Evolutionary conservation across 2,113 vertebrate genomes (phyloP).

Genomic region (Malaclemys terrapin): DNA sequence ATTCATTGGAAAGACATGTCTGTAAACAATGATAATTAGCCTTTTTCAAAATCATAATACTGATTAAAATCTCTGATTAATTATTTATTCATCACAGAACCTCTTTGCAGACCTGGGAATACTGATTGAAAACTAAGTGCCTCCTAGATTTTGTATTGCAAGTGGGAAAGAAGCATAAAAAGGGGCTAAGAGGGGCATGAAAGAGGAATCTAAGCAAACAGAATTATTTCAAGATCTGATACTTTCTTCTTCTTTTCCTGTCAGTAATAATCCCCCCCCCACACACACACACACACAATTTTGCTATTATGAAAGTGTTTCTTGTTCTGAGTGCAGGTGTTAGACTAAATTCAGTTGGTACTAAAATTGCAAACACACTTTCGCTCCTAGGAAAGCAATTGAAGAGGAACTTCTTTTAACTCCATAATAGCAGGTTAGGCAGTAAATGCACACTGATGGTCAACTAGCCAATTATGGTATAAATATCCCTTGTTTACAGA

Average conservation of each 20-base stretch:
- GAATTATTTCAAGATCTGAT: conserved; percentile 69
- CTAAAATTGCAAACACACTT: conserved; percentile 80
- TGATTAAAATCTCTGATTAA: conserved; percentile 78
- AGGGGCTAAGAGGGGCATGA: conserved; percentile 72
- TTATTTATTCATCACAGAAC: conserved; percentile 83
- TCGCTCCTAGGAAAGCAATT: conserved; percentile 72
- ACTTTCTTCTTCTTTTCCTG: conserved; percentile 77
- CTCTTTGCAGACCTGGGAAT: conserved; percentile 79
- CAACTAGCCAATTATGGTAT: conserved; percentile 83
- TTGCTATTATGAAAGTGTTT: conserved; percentile 79
- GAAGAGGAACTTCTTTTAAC: conserved; percentile 82
- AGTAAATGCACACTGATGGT: conserved; percentile 78
- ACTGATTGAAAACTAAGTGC: conserved; percentile 77
- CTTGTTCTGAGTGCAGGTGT: conserved; percentile 77
- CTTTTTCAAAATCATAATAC: conserved; percentile 79
- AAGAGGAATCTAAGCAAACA: conserved; percentile 71
- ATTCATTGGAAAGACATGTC: conserved; percentile 45
- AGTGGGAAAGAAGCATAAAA: conserved; percentile 37
- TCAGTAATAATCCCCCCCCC: conserved; percentile 64
- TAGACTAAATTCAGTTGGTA: conserved; percentile 76
- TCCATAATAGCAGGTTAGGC: conserved; percentile 80
- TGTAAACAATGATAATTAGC: conserved; percentile 76
- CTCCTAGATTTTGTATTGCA: conserved; percentile 20
- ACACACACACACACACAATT: conserved; percentile 56
- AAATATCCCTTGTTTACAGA: conserved; percentile 82